These are phyloP conservation scores for Corythornis madagascariensis DNA, from an alignment of 2,113 vertebrate species.

Conservation along the genomic window DNA sequence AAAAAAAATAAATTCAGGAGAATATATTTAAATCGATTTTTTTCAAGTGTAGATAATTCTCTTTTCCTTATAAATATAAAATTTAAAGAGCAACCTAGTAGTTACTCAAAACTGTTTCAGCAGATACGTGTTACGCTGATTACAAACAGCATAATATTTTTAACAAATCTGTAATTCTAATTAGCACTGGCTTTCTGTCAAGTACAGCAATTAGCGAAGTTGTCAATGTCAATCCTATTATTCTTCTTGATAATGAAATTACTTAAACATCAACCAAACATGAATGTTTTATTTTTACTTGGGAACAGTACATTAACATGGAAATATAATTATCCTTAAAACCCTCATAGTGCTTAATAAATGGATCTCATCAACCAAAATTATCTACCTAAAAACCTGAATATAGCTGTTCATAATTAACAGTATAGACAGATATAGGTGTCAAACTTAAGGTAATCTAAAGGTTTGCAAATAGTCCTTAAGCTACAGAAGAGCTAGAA, in stretches of 20 bases:
- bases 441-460: background rate
- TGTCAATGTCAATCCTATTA: constrained; percentile 75
- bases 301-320: constrained; percentile 37
- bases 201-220: constrained; percentile 70
- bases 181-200: constrained; percentile 68
- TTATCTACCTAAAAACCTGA: constrained; percentile 36
- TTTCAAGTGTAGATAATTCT: background rate
- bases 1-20: background rate
- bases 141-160: constrained; percentile 40
- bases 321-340: constrained; percentile 55
- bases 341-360: constrained; percentile 48
- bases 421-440: background rate
- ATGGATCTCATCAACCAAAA: constrained; percentile 19
- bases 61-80: constrained; percentile 36
- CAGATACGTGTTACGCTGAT: constrained; percentile 47
- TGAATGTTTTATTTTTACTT: constrained; percentile 59
- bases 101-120: constrained; percentile 45
- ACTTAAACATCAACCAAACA: constrained; percentile 72
- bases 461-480: background rate
- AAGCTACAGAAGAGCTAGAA: background rate
- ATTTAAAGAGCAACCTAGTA: constrained; percentile 49
- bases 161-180: constrained; percentile 66
- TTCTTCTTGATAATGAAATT: constrained; percentile 77
- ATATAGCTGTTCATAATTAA: constrained; percentile 20
- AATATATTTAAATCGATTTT: constrained; percentile 10